Base-by-base conservation (phyloP, 2,888 invertebrate species). In the Acronicta alni region DNA sequence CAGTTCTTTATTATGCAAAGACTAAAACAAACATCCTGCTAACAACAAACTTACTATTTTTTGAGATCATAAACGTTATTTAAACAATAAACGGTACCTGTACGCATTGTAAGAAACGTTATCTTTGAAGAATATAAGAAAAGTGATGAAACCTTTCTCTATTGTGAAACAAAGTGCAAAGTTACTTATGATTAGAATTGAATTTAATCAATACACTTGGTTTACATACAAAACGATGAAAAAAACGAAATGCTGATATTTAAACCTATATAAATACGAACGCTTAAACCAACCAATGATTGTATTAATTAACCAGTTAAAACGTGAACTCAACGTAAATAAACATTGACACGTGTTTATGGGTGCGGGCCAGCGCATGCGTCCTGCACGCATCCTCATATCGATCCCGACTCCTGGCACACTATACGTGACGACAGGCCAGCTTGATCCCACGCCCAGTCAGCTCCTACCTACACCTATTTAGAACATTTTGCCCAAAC, bases 301-400 rank as follows among this genome's bases (percentile, higher is more conserved):
- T 68, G 55, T 73, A 67, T 72, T 68, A 64, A 67, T 72, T 78
- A 73, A 73, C 75, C 66, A 67, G 72, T 72, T 73, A 81, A 82
- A 87, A 86, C 87, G 87, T 88, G 87, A 83, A 81, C 77, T 76
- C 85, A 89, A 93, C 90, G 93, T 93, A 93, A 93, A 93, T 91
- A 93, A 93, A 93, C 93, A 93, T 84, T 89, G 91, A 88, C 93
- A 93, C 93, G 93, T 93, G 93, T 82, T 76, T 84, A 81, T 82
- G 83, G 87, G 87, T 85, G 89, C 86, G 86, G 87, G 81, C 68
- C 46, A 74, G 82, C 86, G 88, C 91, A 83, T 84, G 93, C 93
- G 90, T 85, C 35, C 49, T 67, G 68, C 44, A 62, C 60, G 59
- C 23, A 63, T 45, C 45, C 58, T 15, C 53, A 35, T 76, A 89